These are phyloP conservation scores for Aegithalos caudatus DNA, from an alignment of 2,113 vertebrate genomes.

Conservation along the genomic window DNA sequence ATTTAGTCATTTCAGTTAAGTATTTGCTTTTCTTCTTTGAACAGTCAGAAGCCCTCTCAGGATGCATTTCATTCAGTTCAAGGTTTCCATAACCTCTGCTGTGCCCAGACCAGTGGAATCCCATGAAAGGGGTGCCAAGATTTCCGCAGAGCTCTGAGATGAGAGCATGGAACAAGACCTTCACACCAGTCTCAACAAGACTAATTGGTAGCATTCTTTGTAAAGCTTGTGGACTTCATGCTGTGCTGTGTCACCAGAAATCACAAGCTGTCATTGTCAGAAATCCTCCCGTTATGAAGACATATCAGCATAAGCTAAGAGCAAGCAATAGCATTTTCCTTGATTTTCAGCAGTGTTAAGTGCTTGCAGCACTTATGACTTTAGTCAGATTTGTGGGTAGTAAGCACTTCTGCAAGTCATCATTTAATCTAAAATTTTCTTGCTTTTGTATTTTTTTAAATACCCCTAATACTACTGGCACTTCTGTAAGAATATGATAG, in stretches of 20 bases:
- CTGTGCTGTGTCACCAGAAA: neutral
- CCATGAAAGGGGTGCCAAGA: accelerated
- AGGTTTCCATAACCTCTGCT: neutral
- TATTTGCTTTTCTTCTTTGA: neutral
- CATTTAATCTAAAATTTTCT: neutral
- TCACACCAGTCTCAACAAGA: neutral
- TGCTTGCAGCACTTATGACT: neutral
- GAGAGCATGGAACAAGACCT: neutral
- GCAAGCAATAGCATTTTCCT: neutral
- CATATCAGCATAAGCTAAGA: neutral
- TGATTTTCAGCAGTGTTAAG: neutral
- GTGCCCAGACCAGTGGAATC: neutral
- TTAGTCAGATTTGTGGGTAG: neutral
- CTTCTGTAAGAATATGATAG: neutral
- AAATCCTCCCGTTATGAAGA: neutral
- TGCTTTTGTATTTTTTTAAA: neutral
- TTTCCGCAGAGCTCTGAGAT: neutral
- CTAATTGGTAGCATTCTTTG: neutral
- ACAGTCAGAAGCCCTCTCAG: neutral
- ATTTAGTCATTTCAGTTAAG: neutral
- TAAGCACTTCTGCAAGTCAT: neutral
- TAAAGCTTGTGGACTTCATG: neutral
- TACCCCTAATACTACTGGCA: neutral
- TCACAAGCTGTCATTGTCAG: neutral
- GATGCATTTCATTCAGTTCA: neutral